phyloP scores from a whole-genome alignment of 2,113 vertebrate species.

The Pheucticus melanocephalus region DNA sequence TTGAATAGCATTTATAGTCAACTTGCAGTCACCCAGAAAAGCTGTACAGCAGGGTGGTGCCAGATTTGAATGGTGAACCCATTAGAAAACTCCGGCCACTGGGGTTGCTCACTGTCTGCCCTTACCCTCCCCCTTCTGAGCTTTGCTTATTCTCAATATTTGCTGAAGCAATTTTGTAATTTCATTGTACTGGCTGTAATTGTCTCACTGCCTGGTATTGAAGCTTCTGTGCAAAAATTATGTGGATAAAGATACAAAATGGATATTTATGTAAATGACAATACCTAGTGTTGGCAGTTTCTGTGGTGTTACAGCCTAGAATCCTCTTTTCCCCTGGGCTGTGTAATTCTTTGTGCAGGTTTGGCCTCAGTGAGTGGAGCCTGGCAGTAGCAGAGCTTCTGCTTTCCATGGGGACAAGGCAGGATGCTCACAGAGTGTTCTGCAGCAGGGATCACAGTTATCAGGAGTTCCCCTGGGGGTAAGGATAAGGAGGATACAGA shows the following conservation, averaged over 20 bases:
- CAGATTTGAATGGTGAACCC: background rate
- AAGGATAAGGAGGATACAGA: background rate
- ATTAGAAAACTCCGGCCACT: background rate
- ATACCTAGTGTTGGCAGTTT: background rate
- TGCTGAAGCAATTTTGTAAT: background rate
- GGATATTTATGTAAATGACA: background rate
- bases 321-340: background rate
- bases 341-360: background rate
- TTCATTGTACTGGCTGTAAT: background rate
- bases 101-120: background rate
- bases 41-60: background rate
- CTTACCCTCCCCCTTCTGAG: background rate
- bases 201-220: background rate
- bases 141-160: background rate
- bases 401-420: background rate
- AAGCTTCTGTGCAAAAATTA: background rate
- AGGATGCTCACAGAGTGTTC: background rate
- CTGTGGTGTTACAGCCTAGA: background rate
- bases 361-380: background rate
- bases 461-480: background rate
- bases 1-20: background rate
- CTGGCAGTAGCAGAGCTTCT: background rate
- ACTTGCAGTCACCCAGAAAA: background rate
- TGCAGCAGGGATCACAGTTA: background rate
- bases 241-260: background rate